phyloP scores from a whole-genome alignment of 2,888 invertebrate genomes.

The Dendrolimus houi region DNA sequence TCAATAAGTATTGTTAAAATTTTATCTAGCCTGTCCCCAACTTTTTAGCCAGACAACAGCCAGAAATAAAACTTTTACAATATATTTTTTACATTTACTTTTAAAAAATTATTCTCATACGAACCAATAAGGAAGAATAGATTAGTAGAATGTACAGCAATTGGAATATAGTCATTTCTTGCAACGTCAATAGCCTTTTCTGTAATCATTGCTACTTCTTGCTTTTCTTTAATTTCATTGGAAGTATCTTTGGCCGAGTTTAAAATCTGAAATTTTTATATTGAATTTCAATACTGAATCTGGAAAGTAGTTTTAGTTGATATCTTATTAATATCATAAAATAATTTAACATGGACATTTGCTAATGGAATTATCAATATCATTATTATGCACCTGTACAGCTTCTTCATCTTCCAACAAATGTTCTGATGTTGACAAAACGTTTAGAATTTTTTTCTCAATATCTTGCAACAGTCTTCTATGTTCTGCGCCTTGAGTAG shows the following conservation, averaged over 20 bases:
- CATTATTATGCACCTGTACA: constrained; percentile 71
- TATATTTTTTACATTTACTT: no score
- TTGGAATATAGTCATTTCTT: constrained; percentile 90
- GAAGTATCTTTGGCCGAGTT: constrained; percentile 93
- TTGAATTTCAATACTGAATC: background rate
- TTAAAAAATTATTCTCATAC: constrained; percentile 4
- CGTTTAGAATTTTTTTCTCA: constrained; percentile 90
- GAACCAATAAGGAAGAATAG: constrained; percentile 93
- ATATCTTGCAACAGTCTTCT: constrained; percentile 89
- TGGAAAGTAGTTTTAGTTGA: no score
- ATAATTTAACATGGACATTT: no score
- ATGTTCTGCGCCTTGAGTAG: constrained; percentile 91
- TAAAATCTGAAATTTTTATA: constrained; percentile 73
- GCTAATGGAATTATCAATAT: no score
- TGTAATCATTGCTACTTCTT: constrained; percentile 91
- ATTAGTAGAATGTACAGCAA: constrained; percentile 92
- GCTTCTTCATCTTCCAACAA: constrained; percentile 93
- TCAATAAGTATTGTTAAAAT: no score
- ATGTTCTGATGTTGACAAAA: constrained; percentile 66
- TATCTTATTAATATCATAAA: no score
- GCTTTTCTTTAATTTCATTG: constrained; percentile 94
- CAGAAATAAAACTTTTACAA: no score
- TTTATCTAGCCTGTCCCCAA: no score
- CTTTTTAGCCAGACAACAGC: no score
- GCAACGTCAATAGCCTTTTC: constrained; percentile 93